Evolutionary conservation across 2,888 invertebrate species (phyloP), one percentile per base, ranked within the genome.

Genomic region (Drosophila colorata): DNA sequence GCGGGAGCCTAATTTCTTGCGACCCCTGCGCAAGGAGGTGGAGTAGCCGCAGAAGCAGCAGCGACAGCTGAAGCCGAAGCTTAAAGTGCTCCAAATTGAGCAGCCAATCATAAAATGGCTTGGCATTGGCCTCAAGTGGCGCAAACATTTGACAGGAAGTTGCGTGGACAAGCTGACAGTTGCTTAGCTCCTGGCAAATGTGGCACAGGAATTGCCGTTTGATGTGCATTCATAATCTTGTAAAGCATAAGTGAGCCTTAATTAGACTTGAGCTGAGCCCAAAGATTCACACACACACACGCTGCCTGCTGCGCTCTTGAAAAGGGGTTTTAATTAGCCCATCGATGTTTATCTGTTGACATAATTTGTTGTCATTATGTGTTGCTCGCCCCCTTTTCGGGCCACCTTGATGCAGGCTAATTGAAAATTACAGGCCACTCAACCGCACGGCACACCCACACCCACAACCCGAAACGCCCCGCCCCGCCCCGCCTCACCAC

Each of bases 1-100:
- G 82, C 93, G 91, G 94, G 93, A 93, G 93, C 93, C 94, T 93
- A 80, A 77, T 73, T 80, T 78, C 81, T 60, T 65, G 43, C 40
- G 49, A 60, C 44, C 46, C 46, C 47, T 43, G 37, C 57, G 14
- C 23, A 20, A 23, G 25, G 16, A 31, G 41, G 20, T 25, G 33
- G 14, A 43, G 40, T 1, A 28, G 35, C 6, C 51, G 70, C 1
- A 33, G 40, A 0, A 28, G 35, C 6, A 51, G 70, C 1, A 33
- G 41, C 7, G 18, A 44, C 13, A 65, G 46, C 58, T 58, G 46
- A 28, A 28, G 28, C 33, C 33, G 23, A 14, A 35, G 25, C 25
- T 59, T 59, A 25, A 46, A 53, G 74, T 66, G 63, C 52, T 53
- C 37, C 61, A 55, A 41, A 59, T 57, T 65, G 38, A 48, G 58